phyloP scores from a whole-genome alignment of 2,888 invertebrate genomes.

The Ophonus ardosiacus region DNA sequence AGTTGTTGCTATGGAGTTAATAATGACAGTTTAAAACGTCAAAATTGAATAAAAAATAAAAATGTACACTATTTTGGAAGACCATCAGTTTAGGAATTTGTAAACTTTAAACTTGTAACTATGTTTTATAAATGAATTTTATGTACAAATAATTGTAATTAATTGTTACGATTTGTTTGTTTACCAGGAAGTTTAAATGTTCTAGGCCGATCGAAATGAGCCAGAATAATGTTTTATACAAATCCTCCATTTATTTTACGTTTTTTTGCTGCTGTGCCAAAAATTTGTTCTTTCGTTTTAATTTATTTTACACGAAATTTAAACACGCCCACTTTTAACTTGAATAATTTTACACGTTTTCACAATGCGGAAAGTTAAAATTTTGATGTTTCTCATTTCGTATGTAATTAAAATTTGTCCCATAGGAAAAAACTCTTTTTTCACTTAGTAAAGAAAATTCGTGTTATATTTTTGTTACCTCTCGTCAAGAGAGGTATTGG shows the following conservation, averaged over 20 bases:
- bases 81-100: too few relatives aligned
- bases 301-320: conserved; percentile 25
- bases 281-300: neutral
- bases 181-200: neutral
- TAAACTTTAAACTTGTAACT: too few relatives aligned
- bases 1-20: too few relatives aligned
- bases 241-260: conserved; percentile 10
- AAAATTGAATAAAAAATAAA: too few relatives aligned
- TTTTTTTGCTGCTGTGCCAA: neutral
- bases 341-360: conserved; percentile 13
- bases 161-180: neutral
- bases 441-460: too few relatives aligned
- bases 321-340: conserved; percentile 1
- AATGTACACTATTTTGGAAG: too few relatives aligned
- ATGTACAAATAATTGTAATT: neutral
- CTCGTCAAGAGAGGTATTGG: too few relatives aligned
- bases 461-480: too few relatives aligned
- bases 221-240: conserved; percentile 5
- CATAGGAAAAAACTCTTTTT: conserved; percentile 1
- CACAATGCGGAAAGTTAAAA: conserved; percentile 13
- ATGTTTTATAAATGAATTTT: too few relatives aligned
- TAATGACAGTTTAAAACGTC: too few relatives aligned
- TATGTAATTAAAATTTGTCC: conserved; percentile 20
- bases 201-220: neutral
- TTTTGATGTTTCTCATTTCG: conserved; percentile 10